Evolutionary conservation across 2,797 vertebrate genomes (phyloP), one percentile per base, ranked within the genome.

Genomic region (Moxostoma hubbsi): DNA sequence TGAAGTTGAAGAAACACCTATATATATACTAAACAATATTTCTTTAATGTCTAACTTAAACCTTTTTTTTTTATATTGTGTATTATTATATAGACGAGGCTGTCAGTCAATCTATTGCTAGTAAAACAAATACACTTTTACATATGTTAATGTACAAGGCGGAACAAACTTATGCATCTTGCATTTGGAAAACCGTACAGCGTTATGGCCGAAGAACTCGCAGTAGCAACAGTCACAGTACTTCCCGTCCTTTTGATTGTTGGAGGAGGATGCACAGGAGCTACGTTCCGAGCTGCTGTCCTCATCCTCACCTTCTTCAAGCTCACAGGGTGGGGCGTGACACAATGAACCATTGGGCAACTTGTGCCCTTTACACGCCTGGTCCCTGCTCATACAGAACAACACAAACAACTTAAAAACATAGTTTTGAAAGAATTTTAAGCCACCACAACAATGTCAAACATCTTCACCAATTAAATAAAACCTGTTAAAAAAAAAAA

Each of bases 191-290:
- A 58, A 57, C 5, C 7, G 10, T 94, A 99, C 98, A 95, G 97
- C 97, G 0, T 98, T 99, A 90, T 99, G 97, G 88, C 98, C 97
- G 81, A 99, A 99, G 94, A 99, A 99, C 93, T 99, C 98, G 95
- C 98, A 99, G 95, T 99, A 99, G 95, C 98, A 99, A 94, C 98
- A 99, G 92, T 99, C 98, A 36, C 98, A 99, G 95, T 99, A 99
- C 89, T 99, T 99, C 83, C 98, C 98, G 0, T 99, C 98, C 90
- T 97, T 96, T 93, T 98, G 98, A 87, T 97, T 99, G 79, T 95
- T 97, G 77, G 98, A 99, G 64, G 97, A 98, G 0, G 98, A 99
- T 63, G 97, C 96, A 75, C 97, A 99, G 80, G 97, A 99, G 90
- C 98, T 99, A 82, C 96, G 96, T 89, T 99, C 98, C 0, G 98